Percentiles rank a stretch among this genome's conserved stretches.
Evolutionary conservation across 2,113 vertebrate species (phyloP).

Genomic region (Falcunculus frontatus): DNA sequence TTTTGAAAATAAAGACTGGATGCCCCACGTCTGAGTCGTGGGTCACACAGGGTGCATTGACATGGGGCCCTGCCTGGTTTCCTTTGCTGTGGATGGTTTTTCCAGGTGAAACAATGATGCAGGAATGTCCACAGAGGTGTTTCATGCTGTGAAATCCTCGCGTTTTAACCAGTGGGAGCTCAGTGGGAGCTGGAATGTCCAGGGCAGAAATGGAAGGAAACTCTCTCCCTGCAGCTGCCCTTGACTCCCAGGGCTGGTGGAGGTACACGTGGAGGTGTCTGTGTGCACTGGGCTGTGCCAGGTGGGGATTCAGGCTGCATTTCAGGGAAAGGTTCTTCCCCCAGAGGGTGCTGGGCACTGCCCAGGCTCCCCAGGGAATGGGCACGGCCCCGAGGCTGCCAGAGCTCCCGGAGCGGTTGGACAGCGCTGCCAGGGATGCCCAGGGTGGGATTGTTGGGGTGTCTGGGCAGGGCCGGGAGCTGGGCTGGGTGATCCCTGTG

Average conservation of each 20-base stretch:
- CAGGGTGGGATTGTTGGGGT: not conserved
- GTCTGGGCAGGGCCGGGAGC: not conserved
- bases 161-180: not conserved
- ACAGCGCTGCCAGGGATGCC: not conserved
- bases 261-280: not conserved
- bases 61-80: fast-evolving
- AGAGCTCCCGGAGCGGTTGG: not conserved
- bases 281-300: not conserved
- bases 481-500: not conserved
- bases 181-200: not conserved
- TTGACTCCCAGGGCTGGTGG: fast-evolving
- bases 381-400: not conserved
- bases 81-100: not conserved
- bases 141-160: not conserved
- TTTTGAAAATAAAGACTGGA: not conserved
- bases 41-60: fast-evolving
- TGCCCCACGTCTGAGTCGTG: fast-evolving
- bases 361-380: not conserved
- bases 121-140: not conserved
- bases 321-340: not conserved
- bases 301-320: fast-evolving
- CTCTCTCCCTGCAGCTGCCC: fast-evolving
- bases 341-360: not conserved
- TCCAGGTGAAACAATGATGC: fast-evolving
- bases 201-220: not conserved